Conservation (phyloP, 2,888 invertebrate species). For the Lasioglossum villosulum region DNA sequence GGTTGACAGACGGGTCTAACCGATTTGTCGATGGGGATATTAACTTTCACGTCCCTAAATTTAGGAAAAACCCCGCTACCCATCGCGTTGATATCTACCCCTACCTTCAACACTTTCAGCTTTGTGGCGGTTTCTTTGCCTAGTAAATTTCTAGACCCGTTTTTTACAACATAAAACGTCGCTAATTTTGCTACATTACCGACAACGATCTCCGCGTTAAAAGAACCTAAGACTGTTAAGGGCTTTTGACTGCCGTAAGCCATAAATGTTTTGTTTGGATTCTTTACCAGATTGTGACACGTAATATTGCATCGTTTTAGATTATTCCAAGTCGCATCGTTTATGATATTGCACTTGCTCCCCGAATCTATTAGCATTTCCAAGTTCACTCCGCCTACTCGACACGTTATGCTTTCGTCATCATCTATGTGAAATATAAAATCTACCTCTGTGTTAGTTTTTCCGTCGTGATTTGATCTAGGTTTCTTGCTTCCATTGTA, state of each 20-base stretch:
- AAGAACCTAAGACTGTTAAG: too few species aligned
- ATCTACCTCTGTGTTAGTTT: not conserved
- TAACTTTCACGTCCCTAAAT: not conserved
- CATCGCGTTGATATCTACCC: not conserved
- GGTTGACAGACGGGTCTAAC: not conserved
- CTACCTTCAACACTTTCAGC: conserved; percentile 57
- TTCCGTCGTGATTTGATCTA: not conserved
- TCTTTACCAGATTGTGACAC: too few species aligned
- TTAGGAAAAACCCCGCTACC: not conserved
- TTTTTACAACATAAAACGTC: conserved; percentile 51
- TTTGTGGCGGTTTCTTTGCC: conserved; percentile 58
- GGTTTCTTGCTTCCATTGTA: not conserved
- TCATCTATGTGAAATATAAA: too few species aligned
- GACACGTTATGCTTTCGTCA: not conserved
- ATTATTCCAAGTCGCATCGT: conserved; percentile 59
- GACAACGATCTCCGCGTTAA: too few species aligned
- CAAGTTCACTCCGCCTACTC: conserved; percentile 61
- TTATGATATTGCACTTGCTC: conserved; percentile 66
- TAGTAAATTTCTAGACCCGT: conserved; percentile 3
- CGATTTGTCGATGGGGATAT: not conserved
- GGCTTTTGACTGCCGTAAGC: too few species aligned
- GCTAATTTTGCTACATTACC: too few species aligned
- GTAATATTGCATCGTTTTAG: too few species aligned
- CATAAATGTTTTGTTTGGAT: too few species aligned
- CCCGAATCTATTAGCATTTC: conserved; percentile 67